Evolutionary conservation across 2,797 vertebrate species (phyloP).

Genomic region (Leptodactylus fallax): DNA sequence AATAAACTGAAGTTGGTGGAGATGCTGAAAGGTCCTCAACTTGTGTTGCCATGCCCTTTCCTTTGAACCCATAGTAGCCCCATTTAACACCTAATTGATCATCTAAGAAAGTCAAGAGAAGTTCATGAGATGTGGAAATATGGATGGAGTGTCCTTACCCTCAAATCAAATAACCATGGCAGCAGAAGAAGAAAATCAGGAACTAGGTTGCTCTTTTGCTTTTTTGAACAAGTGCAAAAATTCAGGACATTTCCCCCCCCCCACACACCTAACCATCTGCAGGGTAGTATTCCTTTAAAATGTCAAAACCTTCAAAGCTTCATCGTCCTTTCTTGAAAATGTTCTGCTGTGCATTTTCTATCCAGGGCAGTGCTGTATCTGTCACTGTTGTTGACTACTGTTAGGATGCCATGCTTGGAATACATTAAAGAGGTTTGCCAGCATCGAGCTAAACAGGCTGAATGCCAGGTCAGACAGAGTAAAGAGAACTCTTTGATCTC

Average conservation of each 20-base stretch:
- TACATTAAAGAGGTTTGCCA: constrained; percentile 20
- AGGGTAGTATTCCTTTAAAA: neutral
- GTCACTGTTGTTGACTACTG: constrained; percentile 18
- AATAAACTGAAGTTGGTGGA: too few relatives aligned
- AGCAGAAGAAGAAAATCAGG: neutral
- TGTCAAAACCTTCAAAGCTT: neutral
- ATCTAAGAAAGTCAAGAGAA: neutral
- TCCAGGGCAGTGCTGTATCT: neutral
- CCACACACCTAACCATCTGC: too few relatives aligned
- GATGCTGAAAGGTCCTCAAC: too few relatives aligned
- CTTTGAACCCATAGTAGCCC: too few relatives aligned
- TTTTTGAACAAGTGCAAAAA: neutral
- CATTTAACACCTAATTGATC: too few relatives aligned
- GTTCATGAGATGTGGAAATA: neutral
- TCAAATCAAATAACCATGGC: neutral
- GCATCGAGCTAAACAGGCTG: constrained; percentile 29
- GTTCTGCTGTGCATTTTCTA: neutral
- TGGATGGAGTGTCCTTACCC: neutral
- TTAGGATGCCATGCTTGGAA: constrained; percentile 42
- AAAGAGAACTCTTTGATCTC: constrained; percentile 37
- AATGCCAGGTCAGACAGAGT: constrained; percentile 36
- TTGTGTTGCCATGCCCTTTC: too few relatives aligned
- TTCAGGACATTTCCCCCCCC: too few relatives aligned
- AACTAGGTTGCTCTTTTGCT: neutral
- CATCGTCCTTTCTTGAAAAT: neutral